Conservation (phyloP, 1,140 invertebrate genomes). For the Dufourea novaeangliae region DNA sequence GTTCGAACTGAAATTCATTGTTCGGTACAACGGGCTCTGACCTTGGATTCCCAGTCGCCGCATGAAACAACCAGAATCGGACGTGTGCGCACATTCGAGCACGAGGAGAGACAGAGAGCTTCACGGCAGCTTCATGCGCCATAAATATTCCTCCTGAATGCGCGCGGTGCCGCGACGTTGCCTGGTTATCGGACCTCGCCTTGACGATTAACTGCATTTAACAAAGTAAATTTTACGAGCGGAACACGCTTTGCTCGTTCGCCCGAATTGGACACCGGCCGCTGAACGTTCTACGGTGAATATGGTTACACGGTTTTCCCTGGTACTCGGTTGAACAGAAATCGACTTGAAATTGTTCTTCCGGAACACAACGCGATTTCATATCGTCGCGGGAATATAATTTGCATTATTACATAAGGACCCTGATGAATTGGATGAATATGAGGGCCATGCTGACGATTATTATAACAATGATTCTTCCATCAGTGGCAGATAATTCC, state of each 20-base stretch:
- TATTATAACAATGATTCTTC: too few species aligned
- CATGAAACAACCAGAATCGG: conserved; percentile 7
- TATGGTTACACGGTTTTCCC: neutral
- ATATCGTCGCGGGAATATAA: too few species aligned
- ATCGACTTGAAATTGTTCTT: too few species aligned
- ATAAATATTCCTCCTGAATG: conserved; percentile 59
- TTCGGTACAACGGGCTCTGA: neutral
- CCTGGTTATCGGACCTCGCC: conserved; percentile 18
- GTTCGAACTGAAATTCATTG: conserved; percentile 29
- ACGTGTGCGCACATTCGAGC: neutral
- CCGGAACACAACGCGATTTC: too few species aligned
- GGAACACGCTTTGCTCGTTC: neutral
- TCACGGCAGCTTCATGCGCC: conserved; percentile 42
- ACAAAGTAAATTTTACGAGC: conserved; percentile 37
- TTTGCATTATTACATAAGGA: too few species aligned
- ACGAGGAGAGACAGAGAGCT: conserved; percentile 36
- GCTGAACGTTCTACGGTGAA: neutral
- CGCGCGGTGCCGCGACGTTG: neutral
- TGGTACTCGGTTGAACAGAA: neutral
- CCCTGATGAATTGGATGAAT: too few species aligned
- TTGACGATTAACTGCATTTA: conserved; percentile 37
- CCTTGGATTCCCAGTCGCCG: conserved; percentile 28
- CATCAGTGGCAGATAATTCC: too few species aligned
- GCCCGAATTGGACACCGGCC: neutral
- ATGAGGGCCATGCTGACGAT: too few species aligned